These are phyloP conservation scores for Chromis chromis DNA, from an alignment of 2,797 vertebrate genomes.

Conservation along the genomic window DNA sequence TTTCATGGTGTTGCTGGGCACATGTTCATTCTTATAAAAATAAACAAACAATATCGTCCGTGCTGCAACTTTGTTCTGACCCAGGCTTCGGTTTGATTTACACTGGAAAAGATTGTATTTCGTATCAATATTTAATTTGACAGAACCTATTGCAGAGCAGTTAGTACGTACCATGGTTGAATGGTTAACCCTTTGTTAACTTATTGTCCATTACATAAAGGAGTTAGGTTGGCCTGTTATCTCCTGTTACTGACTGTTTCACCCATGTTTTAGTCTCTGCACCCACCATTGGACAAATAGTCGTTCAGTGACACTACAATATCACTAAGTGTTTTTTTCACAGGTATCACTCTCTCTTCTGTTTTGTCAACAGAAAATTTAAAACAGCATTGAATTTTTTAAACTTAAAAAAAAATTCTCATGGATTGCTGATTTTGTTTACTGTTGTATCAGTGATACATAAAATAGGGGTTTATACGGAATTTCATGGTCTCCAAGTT, in stretches of 20 bases:
- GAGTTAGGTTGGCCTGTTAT: too few relatives aligned
- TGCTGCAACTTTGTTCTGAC: neutral
- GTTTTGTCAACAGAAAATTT: too few relatives aligned
- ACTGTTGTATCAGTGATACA: neutral
- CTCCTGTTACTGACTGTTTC: too few relatives aligned
- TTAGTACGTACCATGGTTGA: too few relatives aligned
- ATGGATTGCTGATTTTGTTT: neutral
- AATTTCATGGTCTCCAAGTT: neutral
- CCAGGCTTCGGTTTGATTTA: neutral
- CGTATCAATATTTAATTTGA: constrained; percentile 4
- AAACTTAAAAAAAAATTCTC: neutral
- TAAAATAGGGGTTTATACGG: neutral
- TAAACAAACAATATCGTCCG: neutral
- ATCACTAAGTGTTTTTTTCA: neutral
- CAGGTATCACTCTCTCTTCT: neutral
- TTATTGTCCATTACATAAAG: too few relatives aligned
- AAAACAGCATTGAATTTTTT: too few relatives aligned
- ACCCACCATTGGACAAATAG: too few relatives aligned
- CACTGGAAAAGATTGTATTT: neutral
- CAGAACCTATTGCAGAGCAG: too few relatives aligned
- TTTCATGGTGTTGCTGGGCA: neutral
- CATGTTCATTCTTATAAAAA: constrained; percentile 5
- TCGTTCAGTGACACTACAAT: too few relatives aligned
- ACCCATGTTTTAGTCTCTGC: too few relatives aligned
- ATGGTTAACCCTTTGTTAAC: too few relatives aligned